phyloP scores from a whole-genome alignment of 2,888 invertebrate species.

The Agrochola lychnidis region DNA sequence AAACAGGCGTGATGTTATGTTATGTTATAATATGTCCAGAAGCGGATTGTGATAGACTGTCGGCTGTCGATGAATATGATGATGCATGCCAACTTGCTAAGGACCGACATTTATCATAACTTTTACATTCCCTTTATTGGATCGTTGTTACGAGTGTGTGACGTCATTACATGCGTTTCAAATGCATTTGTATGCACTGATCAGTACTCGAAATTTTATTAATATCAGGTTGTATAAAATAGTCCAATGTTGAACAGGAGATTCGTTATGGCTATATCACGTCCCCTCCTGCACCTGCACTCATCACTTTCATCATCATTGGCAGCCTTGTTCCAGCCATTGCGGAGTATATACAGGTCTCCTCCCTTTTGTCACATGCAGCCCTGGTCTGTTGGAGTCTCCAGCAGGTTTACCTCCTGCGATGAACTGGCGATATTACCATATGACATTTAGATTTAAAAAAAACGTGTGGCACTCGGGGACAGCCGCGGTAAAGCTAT shows the following conservation, averaged over 20 bases:
- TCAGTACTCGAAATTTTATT: background rate
- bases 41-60: background rate
- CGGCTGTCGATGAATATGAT: background rate
- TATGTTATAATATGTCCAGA: background rate
- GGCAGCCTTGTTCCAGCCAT: background rate
- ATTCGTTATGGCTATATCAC: background rate
- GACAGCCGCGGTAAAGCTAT: no score
- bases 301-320: background rate
- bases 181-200: slow-evolving; percentile 37
- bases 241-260: background rate
- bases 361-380: background rate
- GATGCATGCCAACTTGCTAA: slow-evolving; percentile 1
- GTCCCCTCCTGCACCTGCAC: no score
- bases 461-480: no score
- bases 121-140: slow-evolving; percentile 49
- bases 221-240: background rate
- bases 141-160: slow-evolving; percentile 20
- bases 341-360: no score
- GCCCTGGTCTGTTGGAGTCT: background rate
- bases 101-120: slow-evolving; percentile 44
- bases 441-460: background rate
- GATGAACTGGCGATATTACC: background rate
- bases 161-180: slow-evolving; percentile 5
- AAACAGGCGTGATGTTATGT: background rate
- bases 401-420: background rate